phyloP scores from a whole-genome alignment of 2,113 vertebrate species.

The Kryptolebias marmoratus region DNA sequence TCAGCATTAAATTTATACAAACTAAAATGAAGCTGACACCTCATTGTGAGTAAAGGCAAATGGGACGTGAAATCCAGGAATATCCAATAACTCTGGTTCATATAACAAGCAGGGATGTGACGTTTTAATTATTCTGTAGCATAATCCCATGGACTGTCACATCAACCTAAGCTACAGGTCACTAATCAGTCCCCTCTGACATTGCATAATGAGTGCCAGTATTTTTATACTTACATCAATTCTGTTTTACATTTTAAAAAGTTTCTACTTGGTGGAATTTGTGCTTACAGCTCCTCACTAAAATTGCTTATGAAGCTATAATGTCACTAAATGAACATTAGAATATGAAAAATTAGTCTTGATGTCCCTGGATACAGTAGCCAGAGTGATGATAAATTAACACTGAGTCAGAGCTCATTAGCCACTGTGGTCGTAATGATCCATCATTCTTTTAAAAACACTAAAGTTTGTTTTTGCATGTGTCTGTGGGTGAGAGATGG shows the following conservation, averaged over 20 bases:
- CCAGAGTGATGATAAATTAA: conserved; percentile 15
- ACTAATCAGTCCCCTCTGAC: neutral
- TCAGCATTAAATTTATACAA: neutral
- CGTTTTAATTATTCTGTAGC: conserved; percentile 10
- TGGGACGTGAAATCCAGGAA: neutral
- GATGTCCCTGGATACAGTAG: conserved; percentile 1
- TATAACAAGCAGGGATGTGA: conserved; percentile 1
- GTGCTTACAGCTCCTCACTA: neutral
- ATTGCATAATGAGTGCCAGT: neutral
- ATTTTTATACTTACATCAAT: neutral
- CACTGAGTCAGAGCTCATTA: conserved; percentile 31
- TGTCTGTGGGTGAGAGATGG: neutral
- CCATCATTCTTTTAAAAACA: neutral
- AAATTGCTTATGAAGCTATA: neutral
- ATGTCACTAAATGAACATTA: neutral
- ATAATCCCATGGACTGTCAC: neutral
- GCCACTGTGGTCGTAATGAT: conserved; percentile 22
- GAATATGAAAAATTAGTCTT: conserved; percentile 4
- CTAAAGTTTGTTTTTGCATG: neutral
- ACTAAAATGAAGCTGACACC: conserved; percentile 12
- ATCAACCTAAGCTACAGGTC: neutral
- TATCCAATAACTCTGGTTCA: conserved; percentile 5
- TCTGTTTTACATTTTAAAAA: neutral
- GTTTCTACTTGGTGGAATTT: neutral
- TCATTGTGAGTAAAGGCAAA: conserved; percentile 1